A percentile compares a stretch with the other conserved stretches of the same genome.
Evolutionary conservation across 2,113 vertebrate species (phyloP).

Genomic region (Hippotragus niger): DNA sequence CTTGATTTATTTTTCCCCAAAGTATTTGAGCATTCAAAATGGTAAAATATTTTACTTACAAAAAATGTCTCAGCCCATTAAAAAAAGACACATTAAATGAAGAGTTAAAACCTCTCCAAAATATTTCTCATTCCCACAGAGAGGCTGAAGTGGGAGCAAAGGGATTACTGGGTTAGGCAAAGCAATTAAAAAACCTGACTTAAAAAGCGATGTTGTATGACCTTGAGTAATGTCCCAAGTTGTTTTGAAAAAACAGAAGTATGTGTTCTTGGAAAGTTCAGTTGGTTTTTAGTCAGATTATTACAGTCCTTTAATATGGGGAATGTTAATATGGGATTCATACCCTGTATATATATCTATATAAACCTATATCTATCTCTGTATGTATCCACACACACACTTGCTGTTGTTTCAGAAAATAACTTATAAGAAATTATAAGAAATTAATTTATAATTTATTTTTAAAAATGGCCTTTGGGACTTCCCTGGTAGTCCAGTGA

Average conservation of each 20-base stretch:
- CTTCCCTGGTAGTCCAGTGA: not conserved
- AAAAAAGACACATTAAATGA: not conserved
- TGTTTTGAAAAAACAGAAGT: not conserved
- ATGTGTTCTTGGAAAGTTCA: not conserved
- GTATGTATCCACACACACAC: not conserved
- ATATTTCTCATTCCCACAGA: not conserved
- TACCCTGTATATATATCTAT: not conserved
- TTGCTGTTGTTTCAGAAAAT: not conserved
- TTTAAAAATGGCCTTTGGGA: not conserved
- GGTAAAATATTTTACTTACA: not conserved
- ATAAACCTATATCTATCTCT: not conserved
- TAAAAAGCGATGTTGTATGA: not conserved
- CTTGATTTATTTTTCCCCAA: conserved; percentile 10
- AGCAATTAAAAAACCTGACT: not conserved
- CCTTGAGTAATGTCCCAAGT: not conserved
- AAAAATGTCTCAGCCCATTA: conserved; percentile 23
- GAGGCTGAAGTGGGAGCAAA: not conserved
- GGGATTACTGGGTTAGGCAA: not conserved
- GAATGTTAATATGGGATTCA: not conserved
- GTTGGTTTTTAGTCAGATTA: not conserved
- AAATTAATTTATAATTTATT: not conserved
- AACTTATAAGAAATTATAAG: not conserved
- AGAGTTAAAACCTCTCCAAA: not conserved
- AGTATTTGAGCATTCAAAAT: conserved; percentile 5
- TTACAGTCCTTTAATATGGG: not conserved